Percentiles rank a stretch among this genome's conserved stretches.
Evolutionary conservation across 2,888 invertebrate genomes (phyloP).

Genomic region (Heptascelio sp.): DNA sequence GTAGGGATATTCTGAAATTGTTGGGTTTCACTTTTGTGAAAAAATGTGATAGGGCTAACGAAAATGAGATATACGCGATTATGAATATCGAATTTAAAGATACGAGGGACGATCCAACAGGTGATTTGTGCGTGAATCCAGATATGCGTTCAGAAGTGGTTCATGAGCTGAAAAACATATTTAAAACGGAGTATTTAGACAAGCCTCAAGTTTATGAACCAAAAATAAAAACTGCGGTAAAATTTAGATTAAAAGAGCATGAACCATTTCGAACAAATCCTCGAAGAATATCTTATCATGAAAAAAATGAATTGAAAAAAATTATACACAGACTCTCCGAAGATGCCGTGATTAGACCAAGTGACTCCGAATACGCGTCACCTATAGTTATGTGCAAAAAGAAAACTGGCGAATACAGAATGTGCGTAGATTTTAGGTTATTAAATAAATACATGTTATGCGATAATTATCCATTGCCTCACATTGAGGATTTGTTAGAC

Average conservation of each 20-base stretch:
- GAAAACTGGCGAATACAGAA: conserved; percentile 33
- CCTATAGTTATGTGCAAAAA: conserved; percentile 34
- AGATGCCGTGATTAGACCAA: neutral
- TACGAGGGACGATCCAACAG: neutral
- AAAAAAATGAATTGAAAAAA: conserved; percentile 29
- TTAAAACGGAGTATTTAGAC: conserved; percentile 16
- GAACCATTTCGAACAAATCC: conserved; percentile 39
- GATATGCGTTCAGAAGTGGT: neutral
- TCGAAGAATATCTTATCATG: conserved; percentile 38
- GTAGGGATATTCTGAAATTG: neutral
- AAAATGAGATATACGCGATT: neutral
- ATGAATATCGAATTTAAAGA: conserved; percentile 7
- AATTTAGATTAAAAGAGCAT: conserved; percentile 20
- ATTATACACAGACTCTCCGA: neutral
- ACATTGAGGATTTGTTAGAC: conserved; percentile 67
- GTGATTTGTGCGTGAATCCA: conserved; percentile 21
- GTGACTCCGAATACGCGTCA: conserved; percentile 25
- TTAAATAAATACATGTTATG: conserved; percentile 30
- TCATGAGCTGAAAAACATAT: no score
- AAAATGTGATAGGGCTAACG: neutral
- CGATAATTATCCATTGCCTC: conserved; percentile 64
- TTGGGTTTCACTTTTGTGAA: neutral
- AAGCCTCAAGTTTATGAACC: no score
- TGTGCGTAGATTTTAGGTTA: conserved; percentile 33
- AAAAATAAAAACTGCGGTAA: conserved; percentile 23